Evolutionary conservation across 1,140 invertebrate species (phyloP), one percentile per base, ranked within the genome.

Genomic region (Vanessa tameamea): DNA sequence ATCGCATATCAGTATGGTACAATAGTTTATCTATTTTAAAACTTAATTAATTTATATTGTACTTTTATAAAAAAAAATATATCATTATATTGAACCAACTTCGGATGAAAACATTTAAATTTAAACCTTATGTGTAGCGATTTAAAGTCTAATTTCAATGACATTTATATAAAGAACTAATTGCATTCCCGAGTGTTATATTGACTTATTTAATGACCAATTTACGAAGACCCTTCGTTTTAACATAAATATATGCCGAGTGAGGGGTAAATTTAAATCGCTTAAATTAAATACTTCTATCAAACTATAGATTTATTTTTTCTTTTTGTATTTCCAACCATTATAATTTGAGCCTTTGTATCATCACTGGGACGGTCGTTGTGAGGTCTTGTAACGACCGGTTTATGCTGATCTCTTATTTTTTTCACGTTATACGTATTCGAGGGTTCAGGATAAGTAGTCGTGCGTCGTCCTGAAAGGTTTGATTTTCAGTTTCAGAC

Each of bases 401-500:
- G 31, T 64, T 3, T 23, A 53, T 8, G 8, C 51, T 23, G 69
- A 53, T 7, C 59, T 53, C 20, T 16, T 12, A 47, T 61, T 23
- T 26, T 16, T 37, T 11, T 23, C 48, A 13, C 31, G 7, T 71
- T 57, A 26, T 47, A 50, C 31, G 31, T 23, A 16, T 31, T 16
- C 2, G 47, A 71, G 23, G 31, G 69, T 15, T 53, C 48, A 26
- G 5, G 59, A 9, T 37, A 16, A 16, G 8, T 64, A 47, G 69
- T 3, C 26, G 48, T 15, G 47, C 12, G 43, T 61, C 14, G 26
- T 50, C 31, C 48, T 51, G 57, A 71, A 63, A 64, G 59, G 47
- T 71, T 31, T 43, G 61, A 13, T 43, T 68, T 71, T 71, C 69
- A 71, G 69, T 64, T 71, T 64, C 61, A 64, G 59, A 68, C 53